Conservation (phyloP, 2,113 vertebrate species). For the Phrynocephalus versicolor region DNA sequence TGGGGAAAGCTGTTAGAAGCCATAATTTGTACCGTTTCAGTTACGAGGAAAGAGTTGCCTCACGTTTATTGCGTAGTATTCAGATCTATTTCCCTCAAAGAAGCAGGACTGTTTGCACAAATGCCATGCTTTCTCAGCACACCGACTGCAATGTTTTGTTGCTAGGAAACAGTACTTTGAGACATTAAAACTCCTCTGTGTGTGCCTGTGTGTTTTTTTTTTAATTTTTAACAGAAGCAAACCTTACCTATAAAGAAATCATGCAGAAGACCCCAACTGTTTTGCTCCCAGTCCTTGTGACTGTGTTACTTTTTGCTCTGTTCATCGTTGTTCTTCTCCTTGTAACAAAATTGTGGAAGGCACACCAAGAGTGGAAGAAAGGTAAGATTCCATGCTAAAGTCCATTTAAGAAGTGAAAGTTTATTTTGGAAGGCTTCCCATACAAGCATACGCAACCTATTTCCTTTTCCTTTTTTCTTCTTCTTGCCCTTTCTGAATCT, state of each 20-base stretch:
- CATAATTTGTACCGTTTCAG: neutral
- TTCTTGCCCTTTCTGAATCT: neutral
- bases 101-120: neutral
- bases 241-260: neutral
- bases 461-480: rapidly evolving
- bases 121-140: neutral
- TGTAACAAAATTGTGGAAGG: slow-evolving; percentile 82
- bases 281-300: slow-evolving; percentile 82
- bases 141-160: neutral
- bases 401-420: too few species aligned
- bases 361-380: slow-evolving; percentile 85
- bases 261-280: slow-evolving; percentile 48
- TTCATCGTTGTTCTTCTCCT: slow-evolving; percentile 86
- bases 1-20: neutral
- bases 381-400: slow-evolving; percentile 69
- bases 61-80: neutral
- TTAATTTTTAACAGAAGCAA: slow-evolving; percentile 32
- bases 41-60: neutral
- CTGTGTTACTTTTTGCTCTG: slow-evolving; percentile 79
- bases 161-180: neutral
- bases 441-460: too few species aligned
- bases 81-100: neutral
- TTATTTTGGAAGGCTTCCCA: neutral
- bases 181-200: neutral
- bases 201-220: neutral